These are phyloP conservation scores for Amorpha juglandis DNA, from an alignment of 2,888 invertebrate genomes.

Conservation along the genomic window DNA sequence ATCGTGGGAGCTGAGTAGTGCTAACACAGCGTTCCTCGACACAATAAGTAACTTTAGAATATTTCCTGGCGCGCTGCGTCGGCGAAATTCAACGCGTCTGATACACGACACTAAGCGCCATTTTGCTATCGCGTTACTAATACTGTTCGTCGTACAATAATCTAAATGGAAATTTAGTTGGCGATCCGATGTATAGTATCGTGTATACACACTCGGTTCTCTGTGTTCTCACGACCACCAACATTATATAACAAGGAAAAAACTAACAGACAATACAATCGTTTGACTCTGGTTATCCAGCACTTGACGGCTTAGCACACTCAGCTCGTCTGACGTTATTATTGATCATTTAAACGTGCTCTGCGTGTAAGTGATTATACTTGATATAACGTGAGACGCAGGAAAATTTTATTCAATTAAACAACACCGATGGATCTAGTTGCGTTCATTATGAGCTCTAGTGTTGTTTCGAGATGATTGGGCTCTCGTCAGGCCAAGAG, in stretches of 20 bases:
- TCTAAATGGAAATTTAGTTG: conserved; percentile 36
- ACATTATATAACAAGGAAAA: conserved; percentile 46
- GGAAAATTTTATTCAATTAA: conserved; percentile 20
- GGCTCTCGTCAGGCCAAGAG: conserved; percentile 50
- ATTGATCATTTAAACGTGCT: conserved; percentile 35
- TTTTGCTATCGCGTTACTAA: conserved; percentile 44
- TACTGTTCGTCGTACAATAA: conserved; percentile 22
- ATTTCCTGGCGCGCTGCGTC: conserved; percentile 68
- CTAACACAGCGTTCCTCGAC: conserved; percentile 57
- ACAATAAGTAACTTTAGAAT: conserved; percentile 67
- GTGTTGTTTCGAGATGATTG: conserved; percentile 46
- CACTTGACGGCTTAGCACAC: conserved; percentile 36
- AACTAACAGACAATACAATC: conserved; percentile 44
- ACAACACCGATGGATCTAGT: conserved; percentile 24
- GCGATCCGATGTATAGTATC: neutral
- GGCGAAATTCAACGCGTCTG: conserved; percentile 64
- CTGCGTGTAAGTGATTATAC: conserved; percentile 32
- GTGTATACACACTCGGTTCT: conserved; percentile 25
- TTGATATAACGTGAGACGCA: conserved; percentile 25
- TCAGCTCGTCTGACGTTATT: conserved; percentile 27
- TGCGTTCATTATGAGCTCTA: conserved; percentile 33
- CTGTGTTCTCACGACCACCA: conserved; percentile 29
- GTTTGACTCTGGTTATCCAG: conserved; percentile 45
- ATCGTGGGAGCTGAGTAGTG: conserved; percentile 73
- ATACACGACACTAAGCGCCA: conserved; percentile 44